phyloP scores from a whole-genome alignment of 2,113 vertebrate genomes.

The Mesoclemmys tuberculata region DNA sequence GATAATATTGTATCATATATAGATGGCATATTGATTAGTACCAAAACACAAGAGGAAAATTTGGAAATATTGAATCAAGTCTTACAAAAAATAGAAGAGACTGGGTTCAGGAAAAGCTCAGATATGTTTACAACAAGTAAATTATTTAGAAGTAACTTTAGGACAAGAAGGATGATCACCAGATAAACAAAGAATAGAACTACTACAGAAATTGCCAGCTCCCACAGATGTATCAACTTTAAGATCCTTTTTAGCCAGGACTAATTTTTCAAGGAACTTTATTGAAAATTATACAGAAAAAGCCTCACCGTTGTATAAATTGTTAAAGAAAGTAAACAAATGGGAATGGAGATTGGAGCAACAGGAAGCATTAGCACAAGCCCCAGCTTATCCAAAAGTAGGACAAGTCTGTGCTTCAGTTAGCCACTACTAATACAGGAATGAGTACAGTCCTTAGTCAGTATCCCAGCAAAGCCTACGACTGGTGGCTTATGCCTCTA shows the following conservation, averaged over 20 bases:
- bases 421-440: no score
- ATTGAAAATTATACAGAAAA: background rate
- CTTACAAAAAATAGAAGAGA: background rate
- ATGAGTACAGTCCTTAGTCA: no score
- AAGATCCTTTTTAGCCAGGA: background rate
- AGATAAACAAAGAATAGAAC: background rate
- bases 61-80: no score
- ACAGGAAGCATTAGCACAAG: background rate
- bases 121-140: background rate
- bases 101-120: background rate
- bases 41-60: no score
- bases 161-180: background rate
- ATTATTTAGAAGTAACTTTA: background rate
- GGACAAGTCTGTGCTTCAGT: background rate
- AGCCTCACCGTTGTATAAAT: background rate
- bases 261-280: background rate
- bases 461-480: no score
- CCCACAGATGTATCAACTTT: background rate
- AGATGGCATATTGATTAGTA: no score
- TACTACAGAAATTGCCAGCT: background rate
- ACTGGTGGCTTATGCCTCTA: no score
- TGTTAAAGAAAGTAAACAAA: background rate
- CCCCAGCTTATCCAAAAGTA: background rate
- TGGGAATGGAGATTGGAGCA: background rate
- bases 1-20: no score